Evolutionary conservation across 2,113 vertebrate genomes (phyloP), one percentile per base, ranked within the genome.

Genomic region (Melanostigma gelatinosum): DNA sequence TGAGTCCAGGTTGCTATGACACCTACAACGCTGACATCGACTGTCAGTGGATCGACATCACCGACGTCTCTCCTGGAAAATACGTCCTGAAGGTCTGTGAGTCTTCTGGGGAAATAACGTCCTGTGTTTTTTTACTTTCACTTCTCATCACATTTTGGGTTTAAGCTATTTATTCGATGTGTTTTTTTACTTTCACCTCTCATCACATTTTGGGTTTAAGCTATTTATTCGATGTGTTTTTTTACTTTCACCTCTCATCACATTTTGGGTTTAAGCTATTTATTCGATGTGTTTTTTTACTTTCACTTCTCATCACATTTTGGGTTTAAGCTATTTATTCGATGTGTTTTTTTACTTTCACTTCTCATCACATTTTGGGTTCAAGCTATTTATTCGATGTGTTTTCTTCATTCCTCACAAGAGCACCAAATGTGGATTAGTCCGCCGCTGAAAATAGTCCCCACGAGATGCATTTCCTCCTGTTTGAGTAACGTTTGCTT

Each of bases 11-110:
- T 29, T 95, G 95, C 29, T 95, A 95, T 44, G 95, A 96, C 87
- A 95, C 93, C 12, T 96, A 96, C 89, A 94, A 88, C 46, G 94
- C 95, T 0, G 95, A 95, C 83, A 95, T 95, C n/a, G 95, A 95
- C 94, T 95, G 95, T 73, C 94, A 95, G 91, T 95, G 94, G 94
- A 95, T 95, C 73, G 94, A 94, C 83, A 93, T 94, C 87, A 95
- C 94, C 0, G 94, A 95, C 46, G 92, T 95, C 60, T 77, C 85
- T 48, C 95, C 95, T 18, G 94, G 95, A 55, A 94, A 87, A 84
- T 95, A 96, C 83, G 71, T 93, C 80, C 93, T 96, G 0, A 95
- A 95, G 94, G 95, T 95, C 8, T n/a, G 71, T 69, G 6, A 9
- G 27, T 34, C 1, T 44, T 15, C 8, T 12, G n/a, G n/a, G 10